Evolutionary conservation across 2,888 invertebrate genomes (phyloP), one percentile per base, ranked within the genome.

Genomic region (Apantesis nais): DNA sequence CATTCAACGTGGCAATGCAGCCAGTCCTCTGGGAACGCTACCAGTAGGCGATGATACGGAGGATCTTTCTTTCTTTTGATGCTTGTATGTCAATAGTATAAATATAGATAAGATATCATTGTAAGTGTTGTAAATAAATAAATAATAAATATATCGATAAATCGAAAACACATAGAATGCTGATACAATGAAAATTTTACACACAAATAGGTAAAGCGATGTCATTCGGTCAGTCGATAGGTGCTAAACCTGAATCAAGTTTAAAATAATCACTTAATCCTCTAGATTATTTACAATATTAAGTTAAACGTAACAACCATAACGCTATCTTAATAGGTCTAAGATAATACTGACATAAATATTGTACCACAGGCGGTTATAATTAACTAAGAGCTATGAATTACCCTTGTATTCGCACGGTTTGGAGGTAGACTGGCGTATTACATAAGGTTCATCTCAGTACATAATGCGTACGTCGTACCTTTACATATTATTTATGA

Each of bases 381-480:
- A 86, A 85, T 86, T 86, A 86, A 86, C 82, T 76, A 76, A 75
- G 76, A 81, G 78, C 77, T 78, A 81, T 78, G 85, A 84, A 87
- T 85, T 84, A 66, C 78, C 78, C 81, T 73, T 75, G 83, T 79
- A 78, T 70, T 75, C 77, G 73, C 76, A 80, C 78, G 79, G 70
- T 76, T 73, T 29, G 64, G 66, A 71, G 70, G 70, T 64, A 72
- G 63, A 62, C 72, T 68, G 76, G 83, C 77, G 79, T 83, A 79
- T 83, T 80, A 82, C 79, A 81, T 83, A 83, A 85, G 83, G 86
- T 88, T 88, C 86, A 87, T 88, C 85, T 78, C 72, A 70, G 76
- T 72, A 74, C 71, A 83, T 77, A 58, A 77, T 77, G 77, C 75
- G 71, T 81, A 77, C 68, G 44, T 68, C 70, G 63, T 70, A 65